phyloP scores from a whole-genome alignment of 2,888 invertebrate species.

The Hipparchia sbordonii region DNA sequence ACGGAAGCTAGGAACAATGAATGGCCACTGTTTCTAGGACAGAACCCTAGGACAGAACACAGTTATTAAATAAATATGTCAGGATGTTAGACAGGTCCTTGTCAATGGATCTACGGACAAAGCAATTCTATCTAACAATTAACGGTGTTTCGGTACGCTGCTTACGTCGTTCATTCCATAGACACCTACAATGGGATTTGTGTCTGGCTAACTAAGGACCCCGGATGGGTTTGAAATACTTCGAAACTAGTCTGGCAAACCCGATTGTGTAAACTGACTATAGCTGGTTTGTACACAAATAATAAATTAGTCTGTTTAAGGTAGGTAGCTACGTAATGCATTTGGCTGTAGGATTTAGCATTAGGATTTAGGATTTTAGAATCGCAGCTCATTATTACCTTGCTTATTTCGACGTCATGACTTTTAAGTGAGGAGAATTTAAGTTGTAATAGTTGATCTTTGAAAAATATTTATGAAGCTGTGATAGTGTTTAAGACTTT shows the following conservation, averaged over 20 bases:
- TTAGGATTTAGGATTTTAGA: background rate
- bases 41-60: no score
- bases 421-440: no score
- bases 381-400: no score
- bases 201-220: slow-evolving; percentile 6
- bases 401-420: no score
- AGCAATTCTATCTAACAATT: background rate
- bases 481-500: no score
- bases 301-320: background rate
- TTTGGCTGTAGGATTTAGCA: background rate
- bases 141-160: slow-evolving; percentile 8
- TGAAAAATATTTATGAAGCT: no score
- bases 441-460: no score
- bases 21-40: no score
- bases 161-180: background rate
- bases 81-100: background rate
- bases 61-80: background rate
- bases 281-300: background rate
- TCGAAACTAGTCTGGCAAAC: slow-evolving; percentile 1
- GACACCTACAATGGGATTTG: background rate
- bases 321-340: background rate
- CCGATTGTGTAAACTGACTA: background rate
- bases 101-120: background rate
- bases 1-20: no score
- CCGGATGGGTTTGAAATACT: background rate